These are phyloP conservation scores for Loxodonta africana DNA, from an alignment of 2,113 vertebrate species.

Conservation along the genomic window DNA sequence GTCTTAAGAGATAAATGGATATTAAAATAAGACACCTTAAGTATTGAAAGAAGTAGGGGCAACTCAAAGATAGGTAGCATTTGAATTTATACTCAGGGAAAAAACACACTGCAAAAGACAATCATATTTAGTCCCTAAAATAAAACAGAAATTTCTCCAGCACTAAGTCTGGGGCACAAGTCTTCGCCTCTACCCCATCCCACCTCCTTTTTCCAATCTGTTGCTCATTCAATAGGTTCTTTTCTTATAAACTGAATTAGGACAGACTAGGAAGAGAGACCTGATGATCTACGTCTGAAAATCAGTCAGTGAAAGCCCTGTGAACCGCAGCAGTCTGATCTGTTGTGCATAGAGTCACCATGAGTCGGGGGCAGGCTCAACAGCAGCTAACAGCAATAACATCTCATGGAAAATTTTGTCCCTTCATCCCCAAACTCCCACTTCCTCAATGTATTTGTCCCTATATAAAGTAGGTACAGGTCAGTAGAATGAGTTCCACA, in stretches of 20 bases:
- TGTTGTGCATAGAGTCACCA: neutral
- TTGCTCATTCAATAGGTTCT: neutral
- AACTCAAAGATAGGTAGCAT: neutral
- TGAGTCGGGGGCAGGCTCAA: neutral
- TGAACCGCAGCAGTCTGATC: neutral
- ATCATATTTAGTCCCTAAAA: neutral
- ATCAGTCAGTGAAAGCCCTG: neutral
- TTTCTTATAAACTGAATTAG: neutral
- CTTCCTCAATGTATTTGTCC: neutral
- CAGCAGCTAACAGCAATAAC: neutral
- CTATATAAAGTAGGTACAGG: neutral
- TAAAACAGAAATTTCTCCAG: conserved; percentile 7
- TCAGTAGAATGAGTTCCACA: neutral
- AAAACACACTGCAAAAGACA: neutral
- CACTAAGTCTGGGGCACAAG: neutral
- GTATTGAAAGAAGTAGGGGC: neutral
- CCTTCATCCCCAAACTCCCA: neutral
- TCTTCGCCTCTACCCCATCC: neutral
- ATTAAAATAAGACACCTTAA: conserved; percentile 27
- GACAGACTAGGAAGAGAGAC: neutral
- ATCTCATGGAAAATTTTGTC: neutral
- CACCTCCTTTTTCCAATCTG: neutral
- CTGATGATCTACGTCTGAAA: neutral
- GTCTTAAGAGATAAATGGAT: neutral
- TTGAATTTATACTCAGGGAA: neutral